phyloP scores from a whole-genome alignment of 2,888 invertebrate species.

The Polyommatus icarus region DNA sequence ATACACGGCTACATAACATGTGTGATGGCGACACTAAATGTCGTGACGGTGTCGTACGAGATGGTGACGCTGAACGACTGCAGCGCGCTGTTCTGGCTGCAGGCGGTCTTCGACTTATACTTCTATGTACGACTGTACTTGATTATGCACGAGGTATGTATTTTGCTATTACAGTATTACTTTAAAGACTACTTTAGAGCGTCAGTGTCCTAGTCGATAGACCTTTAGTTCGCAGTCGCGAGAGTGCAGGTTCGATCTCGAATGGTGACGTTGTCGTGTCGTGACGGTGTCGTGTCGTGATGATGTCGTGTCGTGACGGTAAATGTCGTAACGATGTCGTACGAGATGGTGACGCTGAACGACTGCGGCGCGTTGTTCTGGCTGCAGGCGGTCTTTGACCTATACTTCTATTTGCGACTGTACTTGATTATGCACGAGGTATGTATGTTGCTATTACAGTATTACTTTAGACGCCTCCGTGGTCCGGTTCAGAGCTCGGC shows the following conservation, averaged over 20 bases:
- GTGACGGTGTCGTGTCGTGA: too few species aligned
- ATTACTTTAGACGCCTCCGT: too few species aligned
- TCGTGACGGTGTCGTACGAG: slow-evolving; percentile 59
- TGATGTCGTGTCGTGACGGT: too few species aligned
- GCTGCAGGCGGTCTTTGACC: slow-evolving; percentile 59
- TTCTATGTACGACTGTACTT: slow-evolving; percentile 60
- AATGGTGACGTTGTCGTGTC: too few species aligned
- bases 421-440: slow-evolving; percentile 67
- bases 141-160: slow-evolving; percentile 62
- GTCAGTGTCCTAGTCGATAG: too few species aligned
- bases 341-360: slow-evolving; percentile 64
- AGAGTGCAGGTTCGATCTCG: too few species aligned
- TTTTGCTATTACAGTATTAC: too few species aligned
- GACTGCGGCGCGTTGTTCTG: slow-evolving; percentile 60
- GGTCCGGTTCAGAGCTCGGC: too few species aligned
- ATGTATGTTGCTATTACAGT: slow-evolving; percentile 28
- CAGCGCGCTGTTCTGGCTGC: slow-evolving; percentile 58
- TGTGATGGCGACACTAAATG: slow-evolving; percentile 55
- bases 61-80: slow-evolving; percentile 66
- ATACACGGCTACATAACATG: slow-evolving; percentile 61
- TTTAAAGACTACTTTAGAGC: too few species aligned
- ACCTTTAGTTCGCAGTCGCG: too few species aligned
- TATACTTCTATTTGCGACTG: slow-evolving; percentile 61
- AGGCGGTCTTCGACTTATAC: slow-evolving; percentile 59
- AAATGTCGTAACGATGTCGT: slow-evolving; percentile 58